Evolutionary conservation across 2,888 invertebrate species (phyloP).

Genomic region (Itoplectis maculator): DNA sequence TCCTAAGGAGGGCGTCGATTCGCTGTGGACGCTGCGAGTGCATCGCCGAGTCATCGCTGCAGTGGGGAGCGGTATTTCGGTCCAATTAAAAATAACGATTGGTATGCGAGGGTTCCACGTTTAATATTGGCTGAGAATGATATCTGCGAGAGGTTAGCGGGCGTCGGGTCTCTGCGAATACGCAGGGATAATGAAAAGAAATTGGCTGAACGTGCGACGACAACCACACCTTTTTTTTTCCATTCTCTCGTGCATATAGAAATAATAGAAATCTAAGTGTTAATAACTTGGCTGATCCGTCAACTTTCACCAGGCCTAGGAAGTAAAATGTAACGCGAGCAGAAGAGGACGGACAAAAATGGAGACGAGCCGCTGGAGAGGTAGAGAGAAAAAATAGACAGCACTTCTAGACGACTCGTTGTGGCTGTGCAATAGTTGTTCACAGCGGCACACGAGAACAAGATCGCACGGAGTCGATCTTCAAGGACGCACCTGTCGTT

Average conservation of each 20-base stretch:
- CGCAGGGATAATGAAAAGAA: constrained; percentile 28
- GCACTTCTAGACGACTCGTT: constrained; percentile 30
- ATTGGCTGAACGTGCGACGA: constrained; percentile 37
- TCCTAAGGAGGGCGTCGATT: constrained; percentile 33
- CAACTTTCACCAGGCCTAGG: too few species aligned
- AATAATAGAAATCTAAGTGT: not conserved
- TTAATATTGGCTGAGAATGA: constrained; percentile 47
- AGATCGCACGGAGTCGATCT: constrained; percentile 67
- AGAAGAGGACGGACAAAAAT: constrained; percentile 20
- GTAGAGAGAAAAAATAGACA: constrained; percentile 36
- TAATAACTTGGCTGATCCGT: constrained; percentile 19
- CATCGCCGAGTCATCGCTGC: constrained; percentile 48
- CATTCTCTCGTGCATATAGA: constrained; percentile 24
- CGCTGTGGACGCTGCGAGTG: constrained; percentile 49
- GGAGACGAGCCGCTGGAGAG: constrained; percentile 47
- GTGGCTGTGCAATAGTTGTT: constrained; percentile 44
- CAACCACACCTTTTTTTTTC: constrained; percentile 52
- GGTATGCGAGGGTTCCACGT: constrained; percentile 47
- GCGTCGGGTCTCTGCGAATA: constrained; percentile 42
- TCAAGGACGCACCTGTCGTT: constrained; percentile 76
- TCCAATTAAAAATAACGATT: constrained; percentile 80
- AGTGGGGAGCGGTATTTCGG: constrained; percentile 71
- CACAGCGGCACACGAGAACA: constrained; percentile 45
- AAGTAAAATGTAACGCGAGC: constrained; percentile 7
- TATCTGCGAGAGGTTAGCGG: constrained; percentile 46